Percentiles rank a stretch among this genome's conserved stretches.
phyloP scores from a whole-genome alignment of 2,888 invertebrate species.

The Pheosia tremula region DNA sequence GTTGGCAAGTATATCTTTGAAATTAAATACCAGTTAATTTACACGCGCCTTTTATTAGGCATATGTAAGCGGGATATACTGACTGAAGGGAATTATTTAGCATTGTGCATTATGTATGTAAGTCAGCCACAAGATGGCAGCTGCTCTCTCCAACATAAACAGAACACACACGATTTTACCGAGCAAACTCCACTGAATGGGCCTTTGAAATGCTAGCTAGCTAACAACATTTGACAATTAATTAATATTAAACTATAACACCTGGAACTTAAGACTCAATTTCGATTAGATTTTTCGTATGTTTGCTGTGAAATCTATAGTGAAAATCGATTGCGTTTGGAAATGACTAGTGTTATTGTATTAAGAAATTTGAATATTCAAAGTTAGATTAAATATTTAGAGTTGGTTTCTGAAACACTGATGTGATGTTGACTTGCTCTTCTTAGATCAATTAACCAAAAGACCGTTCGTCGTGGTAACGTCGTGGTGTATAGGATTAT shows the following conservation, averaged over 20 bases:
- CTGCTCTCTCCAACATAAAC: slow-evolving; percentile 40
- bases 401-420: neutral
- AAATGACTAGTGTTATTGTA: neutral
- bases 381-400: neutral
- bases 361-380: neutral
- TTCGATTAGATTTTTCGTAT: neutral
- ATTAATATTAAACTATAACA: slow-evolving; percentile 17
- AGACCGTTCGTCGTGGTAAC: too few species aligned
- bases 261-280: slow-evolving; percentile 5
- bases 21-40: too few species aligned
- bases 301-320: slow-evolving; percentile 13
- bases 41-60: too few species aligned
- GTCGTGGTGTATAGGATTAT: too few species aligned
- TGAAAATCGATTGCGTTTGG: slow-evolving; percentile 12
- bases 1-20: too few species aligned
- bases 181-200: slow-evolving; percentile 33
- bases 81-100: neutral
- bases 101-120: neutral
- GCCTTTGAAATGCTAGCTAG: slow-evolving; percentile 24
- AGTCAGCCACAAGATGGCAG: slow-evolving; percentile 3
- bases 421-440: neutral
- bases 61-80: too few species aligned
- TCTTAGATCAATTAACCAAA: too few species aligned
- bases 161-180: slow-evolving; percentile 25
- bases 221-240: slow-evolving; percentile 17